Evolutionary conservation across 53 echinoderm and acorn worm genomes (phyloP), one percentile per base, ranked within the genome.

Genomic region (Echinometra lucunter): DNA sequence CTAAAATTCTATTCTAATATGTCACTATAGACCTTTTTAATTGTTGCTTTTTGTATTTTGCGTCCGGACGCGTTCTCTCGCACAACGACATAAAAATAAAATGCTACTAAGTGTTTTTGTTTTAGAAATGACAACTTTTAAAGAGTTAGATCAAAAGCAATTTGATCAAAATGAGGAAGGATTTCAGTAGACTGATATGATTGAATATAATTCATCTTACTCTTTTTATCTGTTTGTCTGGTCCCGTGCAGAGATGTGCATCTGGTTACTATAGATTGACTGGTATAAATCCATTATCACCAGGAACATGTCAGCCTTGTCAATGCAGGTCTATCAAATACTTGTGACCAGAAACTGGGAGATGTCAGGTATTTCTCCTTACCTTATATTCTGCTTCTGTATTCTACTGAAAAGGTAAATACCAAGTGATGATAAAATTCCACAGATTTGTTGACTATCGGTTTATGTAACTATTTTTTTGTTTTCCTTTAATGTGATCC

Each of bases 271-370:
- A 94, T 74, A 92, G 96, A 27, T 90, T 92, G 11, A 81, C 45
- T 47, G 95, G 95, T 58, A 91, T n/a, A 30, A 40, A 72, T 70
- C 13, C 92, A 12, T 25, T 19, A 25, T 12, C 45, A 17, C 70
- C 91, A 1, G 97, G 96, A 37, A 70, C 95, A 3, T 98, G 99
- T 88, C 88, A 92, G 18, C 96, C 96, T 27, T 98, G 99, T 66
- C 95, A 96, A 9, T 98, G 99, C 45, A 98, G 97, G 98, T 19
- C 91, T 89, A 57, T 96, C 99, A 30, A 57, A 91, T 82, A 75
- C 94, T 45, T 98, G 99, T 66, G 96, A 98, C 66, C 95, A 13
- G 94, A 88, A 0, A 96, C 97, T 4, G 99, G 99, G 3, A 85
- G 75, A 23, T 98, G 99, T 91, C 57, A 66, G 94, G 97, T 97